These are phyloP conservation scores for Nasonovia ribisnigri DNA, from an alignment of 2,888 invertebrate genomes.

Conservation along the genomic window DNA sequence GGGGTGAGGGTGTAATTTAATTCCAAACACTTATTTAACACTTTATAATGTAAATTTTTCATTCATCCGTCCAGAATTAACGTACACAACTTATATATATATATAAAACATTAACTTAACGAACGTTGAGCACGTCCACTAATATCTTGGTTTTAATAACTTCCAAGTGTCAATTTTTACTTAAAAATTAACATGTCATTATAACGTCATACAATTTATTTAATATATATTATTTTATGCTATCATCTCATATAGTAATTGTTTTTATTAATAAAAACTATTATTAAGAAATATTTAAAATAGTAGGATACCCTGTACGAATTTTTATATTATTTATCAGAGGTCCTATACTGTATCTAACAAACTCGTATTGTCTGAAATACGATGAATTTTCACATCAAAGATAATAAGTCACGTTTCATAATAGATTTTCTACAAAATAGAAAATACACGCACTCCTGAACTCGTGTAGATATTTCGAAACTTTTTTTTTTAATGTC, in stretches of 20 bases:
- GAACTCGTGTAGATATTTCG: neutral
- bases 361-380: conserved; percentile 3
- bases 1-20: neutral
- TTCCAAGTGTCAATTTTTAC: neutral
- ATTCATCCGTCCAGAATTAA: conserved; percentile 37
- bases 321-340: neutral
- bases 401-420: conserved; percentile 5
- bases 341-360: neutral
- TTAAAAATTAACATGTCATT: neutral
- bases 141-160: neutral
- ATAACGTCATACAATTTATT: neutral
- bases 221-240: neutral
- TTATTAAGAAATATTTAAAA: neutral
- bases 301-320: neutral
- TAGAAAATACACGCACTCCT: conserved; percentile 27
- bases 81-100: neutral
- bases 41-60: neutral
- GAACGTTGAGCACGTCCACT: neutral
- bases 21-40: neutral
- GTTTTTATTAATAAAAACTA: neutral
- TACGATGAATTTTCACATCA: neutral
- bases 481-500: conserved; percentile 23
- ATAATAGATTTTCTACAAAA: neutral
- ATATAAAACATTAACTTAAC: neutral
- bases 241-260: neutral